Percentiles rank a stretch among this genome's conserved stretches.
Evolutionary conservation across 1,140 invertebrate species (phyloP).

Genomic region (Cryptotermes secundus): DNA sequence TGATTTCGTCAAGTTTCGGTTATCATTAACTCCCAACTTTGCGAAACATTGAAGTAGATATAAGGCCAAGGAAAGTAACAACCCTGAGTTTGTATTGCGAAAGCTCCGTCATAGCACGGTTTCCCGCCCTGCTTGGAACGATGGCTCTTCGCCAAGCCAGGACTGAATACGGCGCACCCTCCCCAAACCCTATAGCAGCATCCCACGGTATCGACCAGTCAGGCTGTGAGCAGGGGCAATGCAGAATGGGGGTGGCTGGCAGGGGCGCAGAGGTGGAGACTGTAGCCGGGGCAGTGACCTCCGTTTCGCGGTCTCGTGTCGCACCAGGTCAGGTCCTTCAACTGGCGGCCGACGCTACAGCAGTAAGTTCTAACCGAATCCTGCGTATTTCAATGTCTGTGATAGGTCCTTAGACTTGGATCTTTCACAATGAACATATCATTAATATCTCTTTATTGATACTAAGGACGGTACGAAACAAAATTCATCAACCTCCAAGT

Average conservation of each 20-base stretch:
- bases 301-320: neutral
- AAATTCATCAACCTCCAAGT: no score
- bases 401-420: no score
- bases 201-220: neutral
- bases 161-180: neutral
- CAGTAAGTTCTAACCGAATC: neutral
- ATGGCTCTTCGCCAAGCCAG: neutral
- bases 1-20: no score
- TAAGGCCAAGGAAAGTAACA: no score
- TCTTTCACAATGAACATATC: no score
- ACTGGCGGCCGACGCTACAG: neutral
- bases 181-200: neutral
- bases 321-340: conserved; percentile 2
- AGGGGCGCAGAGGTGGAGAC: neutral
- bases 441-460: no score
- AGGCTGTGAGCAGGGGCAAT: neutral
- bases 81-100: no score
- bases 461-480: no score
- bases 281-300: neutral
- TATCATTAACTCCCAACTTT: no score
- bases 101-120: neutral
- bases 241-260: neutral
- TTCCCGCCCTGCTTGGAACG: neutral
- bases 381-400: neutral
- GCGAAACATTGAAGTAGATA: no score